Base-by-base conservation (phyloP, 1,140 invertebrate genomes). In the Aethina tumida region DNA sequence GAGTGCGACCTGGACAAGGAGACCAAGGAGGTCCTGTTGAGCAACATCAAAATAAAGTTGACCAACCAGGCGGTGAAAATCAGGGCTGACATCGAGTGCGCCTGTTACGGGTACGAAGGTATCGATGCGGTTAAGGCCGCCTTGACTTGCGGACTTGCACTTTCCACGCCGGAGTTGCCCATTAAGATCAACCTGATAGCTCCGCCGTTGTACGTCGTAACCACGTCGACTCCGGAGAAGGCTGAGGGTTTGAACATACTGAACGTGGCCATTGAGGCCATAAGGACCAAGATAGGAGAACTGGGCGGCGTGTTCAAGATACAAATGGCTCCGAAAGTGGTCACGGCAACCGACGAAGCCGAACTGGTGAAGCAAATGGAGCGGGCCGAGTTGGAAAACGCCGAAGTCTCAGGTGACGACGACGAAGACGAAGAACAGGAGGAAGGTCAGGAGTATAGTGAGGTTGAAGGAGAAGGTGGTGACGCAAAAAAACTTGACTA, bases 111-210 rank as follows among this genome's bases (percentile, higher is more conserved):
- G 3, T 97, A 97, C 59, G 95, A 99, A 65, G 97, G 97, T 17
- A 97, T 99, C 53, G 95, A 99, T 73, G 97, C 97, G 21, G 94
- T 99, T 0, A 98, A 98, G 65, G 71, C 80, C 39, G 93, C 97
- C 0, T 66, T 99, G 3, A 85, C 79, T 63, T 75, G 87, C 58
- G 97, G 97, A 2, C 74, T 99, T n/a, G 79, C 83, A 31, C 71
- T 91, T 22, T 95, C 93, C 2, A 95, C 88, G 5, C 81, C 87
- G 53, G 86, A 92, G 46, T 77, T 98, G 66, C 91, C 91, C 5
- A 94, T 99, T 46, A 97, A 96, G 68, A 99, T 99, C 52, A 99
- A 99, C 69, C 68, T 99, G 30, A 98, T 99, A 61, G 96, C 97
- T 21, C 95, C 97, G 26, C 97, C 97, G 24, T 68, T 95, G 44